Percentiles rank a stretch among this genome's conserved stretches.
These are phyloP conservation scores for Platysternon megacephalum DNA, from an alignment of 2,113 vertebrate species.

Conservation along the genomic window DNA sequence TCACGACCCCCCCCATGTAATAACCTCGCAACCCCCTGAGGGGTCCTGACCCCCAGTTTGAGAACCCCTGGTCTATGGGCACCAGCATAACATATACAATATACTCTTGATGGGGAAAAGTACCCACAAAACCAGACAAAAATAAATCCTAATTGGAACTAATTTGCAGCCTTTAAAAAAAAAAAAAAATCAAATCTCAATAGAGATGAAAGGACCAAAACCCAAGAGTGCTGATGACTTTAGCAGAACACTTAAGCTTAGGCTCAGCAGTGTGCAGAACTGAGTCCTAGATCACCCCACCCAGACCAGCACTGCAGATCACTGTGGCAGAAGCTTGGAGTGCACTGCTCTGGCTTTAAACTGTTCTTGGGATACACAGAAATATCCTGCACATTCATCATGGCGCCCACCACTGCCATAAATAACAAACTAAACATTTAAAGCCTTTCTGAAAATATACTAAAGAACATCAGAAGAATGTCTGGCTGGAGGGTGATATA, in stretches of 20 bases:
- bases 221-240: not conserved
- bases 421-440: not conserved
- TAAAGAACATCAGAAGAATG: not conserved
- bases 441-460: not conserved
- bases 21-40: too few species aligned
- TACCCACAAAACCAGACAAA: not conserved
- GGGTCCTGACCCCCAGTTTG: too few species aligned
- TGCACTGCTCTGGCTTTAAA: accelerated
- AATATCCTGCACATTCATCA: not conserved
- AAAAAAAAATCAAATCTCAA: not conserved
- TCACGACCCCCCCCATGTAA: too few species aligned
- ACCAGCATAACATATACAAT: not conserved
- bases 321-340: not conserved
- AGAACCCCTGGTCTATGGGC: too few species aligned
- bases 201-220: not conserved
- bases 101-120: not conserved
- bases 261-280: not conserved
- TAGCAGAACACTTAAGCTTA: not conserved
- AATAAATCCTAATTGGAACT: not conserved
- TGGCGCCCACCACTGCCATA: not conserved
- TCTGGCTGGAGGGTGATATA: not conserved
- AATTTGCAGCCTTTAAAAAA: not conserved
- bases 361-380: not conserved
- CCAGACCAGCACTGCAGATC: not conserved
- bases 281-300: not conserved